These are phyloP conservation scores for Ypsolopha sequella DNA, from an alignment of 2,888 invertebrate genomes.

Conservation along the genomic window DNA sequence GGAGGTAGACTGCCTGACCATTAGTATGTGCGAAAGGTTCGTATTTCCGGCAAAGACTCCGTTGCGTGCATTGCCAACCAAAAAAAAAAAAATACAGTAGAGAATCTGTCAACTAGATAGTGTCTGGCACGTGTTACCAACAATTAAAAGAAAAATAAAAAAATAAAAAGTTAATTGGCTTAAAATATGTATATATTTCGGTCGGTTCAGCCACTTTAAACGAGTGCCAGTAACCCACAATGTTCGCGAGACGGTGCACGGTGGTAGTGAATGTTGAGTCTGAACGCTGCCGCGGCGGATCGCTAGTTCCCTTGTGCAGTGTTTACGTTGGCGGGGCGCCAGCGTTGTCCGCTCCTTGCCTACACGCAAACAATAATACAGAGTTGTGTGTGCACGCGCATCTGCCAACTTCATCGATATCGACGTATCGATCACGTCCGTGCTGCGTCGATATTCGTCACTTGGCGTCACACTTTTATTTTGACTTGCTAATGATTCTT, in stretches of 20 bases:
- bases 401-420: constrained; percentile 39
- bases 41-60: constrained; percentile 15
- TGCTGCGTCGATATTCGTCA: constrained; percentile 52
- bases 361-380: constrained; percentile 50
- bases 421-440: constrained; percentile 45
- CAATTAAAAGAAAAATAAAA: not conserved
- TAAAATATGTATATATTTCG: not conserved
- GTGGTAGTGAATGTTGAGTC: constrained; percentile 68
- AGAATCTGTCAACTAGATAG: constrained; percentile 10
- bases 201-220: not conserved
- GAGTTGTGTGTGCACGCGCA: constrained; percentile 41
- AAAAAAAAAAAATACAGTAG: constrained; percentile 7
- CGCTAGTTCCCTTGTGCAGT: constrained; percentile 70
- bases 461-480: constrained; percentile 40
- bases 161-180: not conserved
- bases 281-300: constrained; percentile 69
- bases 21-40: constrained; percentile 14
- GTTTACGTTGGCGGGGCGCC: constrained; percentile 62
- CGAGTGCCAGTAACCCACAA: constrained; percentile 65
- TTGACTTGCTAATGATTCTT: constrained; percentile 17
- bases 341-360: constrained; percentile 59
- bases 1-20: not conserved
- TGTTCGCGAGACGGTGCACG: constrained; percentile 60
- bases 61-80: constrained; percentile 7
- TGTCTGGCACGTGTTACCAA: not conserved